Evolutionary conservation across 37 sponge, comb jelly and placozoan species (phyloP).

Genomic region (Halichondria panicea): DNA sequence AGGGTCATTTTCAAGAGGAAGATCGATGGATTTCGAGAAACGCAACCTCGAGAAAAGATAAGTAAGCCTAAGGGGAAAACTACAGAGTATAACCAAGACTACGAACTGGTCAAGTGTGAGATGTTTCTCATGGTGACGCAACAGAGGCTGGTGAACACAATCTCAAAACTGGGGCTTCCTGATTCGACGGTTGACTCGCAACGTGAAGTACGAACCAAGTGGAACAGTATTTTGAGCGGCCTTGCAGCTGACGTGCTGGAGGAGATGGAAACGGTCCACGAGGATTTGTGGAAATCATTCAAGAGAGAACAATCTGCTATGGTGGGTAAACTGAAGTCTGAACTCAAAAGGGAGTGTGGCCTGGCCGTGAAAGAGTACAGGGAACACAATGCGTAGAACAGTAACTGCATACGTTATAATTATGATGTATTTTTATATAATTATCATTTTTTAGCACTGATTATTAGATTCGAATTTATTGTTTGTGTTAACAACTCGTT

Average conservation of each 20-base stretch:
- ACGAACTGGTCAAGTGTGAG: constrained; percentile 19
- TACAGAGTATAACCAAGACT: neutral
- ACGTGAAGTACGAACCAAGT: neutral
- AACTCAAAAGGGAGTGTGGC: constrained; percentile 2
- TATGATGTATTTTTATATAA: neutral
- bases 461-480: no score
- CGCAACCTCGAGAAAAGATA: neutral
- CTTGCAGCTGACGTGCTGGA: constrained; percentile 40
- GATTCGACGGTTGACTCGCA: no score
- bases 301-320: neutral
- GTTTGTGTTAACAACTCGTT: no score
- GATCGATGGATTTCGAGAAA: constrained; percentile 34
- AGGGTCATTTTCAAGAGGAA: constrained; percentile 58
- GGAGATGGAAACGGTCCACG: constrained; percentile 12
- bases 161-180: constrained; percentile 38
- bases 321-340: neutral
- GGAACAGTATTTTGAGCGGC: constrained; percentile 12
- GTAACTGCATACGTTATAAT: neutral
- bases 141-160: constrained; percentile 36
- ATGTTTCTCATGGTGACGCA: constrained; percentile 23
- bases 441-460: neutral
- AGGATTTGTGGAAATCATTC: neutral
- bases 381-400: neutral
- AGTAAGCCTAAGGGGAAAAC: neutral
- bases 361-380: constrained; percentile 6